A percentile compares a stretch with the other conserved stretches of the same genome.
phyloP scores from a whole-genome alignment of 2,888 invertebrate genomes.

The Drosophila flavopinicola region DNA sequence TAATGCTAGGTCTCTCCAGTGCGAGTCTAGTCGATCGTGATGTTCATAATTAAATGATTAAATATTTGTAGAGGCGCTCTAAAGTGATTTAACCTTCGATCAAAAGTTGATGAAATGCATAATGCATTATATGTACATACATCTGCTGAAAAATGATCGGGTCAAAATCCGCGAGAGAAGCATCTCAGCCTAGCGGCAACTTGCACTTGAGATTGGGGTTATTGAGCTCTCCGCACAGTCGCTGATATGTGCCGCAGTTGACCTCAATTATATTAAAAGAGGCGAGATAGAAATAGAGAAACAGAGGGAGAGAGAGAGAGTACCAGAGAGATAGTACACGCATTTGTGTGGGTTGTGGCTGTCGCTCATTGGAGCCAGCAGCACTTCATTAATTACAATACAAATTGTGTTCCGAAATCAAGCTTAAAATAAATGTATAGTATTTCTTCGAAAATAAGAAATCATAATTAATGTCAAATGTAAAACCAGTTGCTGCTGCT shows the following conservation, averaged over 20 bases:
- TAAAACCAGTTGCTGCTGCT: slow-evolving; percentile 4
- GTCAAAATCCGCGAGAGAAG: neutral
- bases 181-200: slow-evolving; percentile 4
- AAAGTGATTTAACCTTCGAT: slow-evolving; percentile 50
- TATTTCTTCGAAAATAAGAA: neutral
- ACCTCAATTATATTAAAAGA: slow-evolving; percentile 38
- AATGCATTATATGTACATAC: neutral
- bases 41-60: slow-evolving; percentile 37
- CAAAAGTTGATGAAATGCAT: slow-evolving; percentile 20
- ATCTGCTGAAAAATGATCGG: slow-evolving; percentile 38
- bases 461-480: neutral
- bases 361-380: neutral
- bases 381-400: slow-evolving; percentile 46
- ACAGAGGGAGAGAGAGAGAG: slow-evolving; percentile 5
- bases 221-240: slow-evolving; percentile 33
- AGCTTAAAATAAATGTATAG: neutral
- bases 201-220: slow-evolving; percentile 43
- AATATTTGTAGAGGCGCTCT: slow-evolving; percentile 31
- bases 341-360: slow-evolving; percentile 2
- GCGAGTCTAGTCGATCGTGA: slow-evolving; percentile 7
- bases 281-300: slow-evolving; percentile 6
- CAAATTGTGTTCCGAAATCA: slow-evolving; percentile 24
- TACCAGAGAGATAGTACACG: slow-evolving; percentile 3
- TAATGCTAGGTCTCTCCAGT: neutral
- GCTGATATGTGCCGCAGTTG: slow-evolving; percentile 42